These are phyloP conservation scores for Tetragonula carbonaria DNA, from an alignment of 2,888 invertebrate genomes.

Conservation along the genomic window DNA sequence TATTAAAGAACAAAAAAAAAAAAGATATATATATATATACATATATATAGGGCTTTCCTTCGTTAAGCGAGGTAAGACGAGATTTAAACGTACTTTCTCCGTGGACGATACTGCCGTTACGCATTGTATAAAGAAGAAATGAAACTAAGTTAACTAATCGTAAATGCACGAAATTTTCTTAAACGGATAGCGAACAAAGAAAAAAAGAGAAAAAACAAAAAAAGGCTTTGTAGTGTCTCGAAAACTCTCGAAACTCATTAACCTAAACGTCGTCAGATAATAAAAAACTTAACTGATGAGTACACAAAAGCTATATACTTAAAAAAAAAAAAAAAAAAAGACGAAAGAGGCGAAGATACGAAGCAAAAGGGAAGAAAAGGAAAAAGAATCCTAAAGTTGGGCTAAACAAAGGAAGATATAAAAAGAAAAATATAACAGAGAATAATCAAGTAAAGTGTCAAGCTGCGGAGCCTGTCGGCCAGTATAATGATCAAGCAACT, in stretches of 20 bases:
- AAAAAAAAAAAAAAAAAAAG: constrained; percentile 39
- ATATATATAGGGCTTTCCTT: constrained; percentile 67
- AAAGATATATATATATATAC: constrained; percentile 38
- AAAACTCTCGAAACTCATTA: constrained; percentile 73
- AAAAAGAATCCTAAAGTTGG: constrained; percentile 68
- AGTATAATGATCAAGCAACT: constrained; percentile 82
- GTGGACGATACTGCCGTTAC: constrained; percentile 79
- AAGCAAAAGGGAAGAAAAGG: constrained; percentile 48
- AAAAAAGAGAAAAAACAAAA: constrained; percentile 52
- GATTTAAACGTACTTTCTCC: constrained; percentile 76
- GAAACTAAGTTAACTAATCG: constrained; percentile 73
- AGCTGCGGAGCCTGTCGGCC: constrained; percentile 79
- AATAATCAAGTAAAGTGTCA: constrained; percentile 66
- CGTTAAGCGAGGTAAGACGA: constrained; percentile 73
- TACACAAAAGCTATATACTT: constrained; percentile 40
- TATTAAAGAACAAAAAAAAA: constrained; percentile 59
- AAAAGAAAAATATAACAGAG: constrained; percentile 13
- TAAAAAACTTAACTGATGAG: constrained; percentile 35
- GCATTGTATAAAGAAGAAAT: constrained; percentile 68
- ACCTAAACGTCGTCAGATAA: constrained; percentile 71
- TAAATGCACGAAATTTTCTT: constrained; percentile 75
- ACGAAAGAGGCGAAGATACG: constrained; percentile 25
- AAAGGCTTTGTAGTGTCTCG: constrained; percentile 75
- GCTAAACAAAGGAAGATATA: constrained; percentile 33
- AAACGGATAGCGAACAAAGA: constrained; percentile 70